Conservation (phyloP, 2,113 vertebrate species). For the Sapajus apella region DNA sequence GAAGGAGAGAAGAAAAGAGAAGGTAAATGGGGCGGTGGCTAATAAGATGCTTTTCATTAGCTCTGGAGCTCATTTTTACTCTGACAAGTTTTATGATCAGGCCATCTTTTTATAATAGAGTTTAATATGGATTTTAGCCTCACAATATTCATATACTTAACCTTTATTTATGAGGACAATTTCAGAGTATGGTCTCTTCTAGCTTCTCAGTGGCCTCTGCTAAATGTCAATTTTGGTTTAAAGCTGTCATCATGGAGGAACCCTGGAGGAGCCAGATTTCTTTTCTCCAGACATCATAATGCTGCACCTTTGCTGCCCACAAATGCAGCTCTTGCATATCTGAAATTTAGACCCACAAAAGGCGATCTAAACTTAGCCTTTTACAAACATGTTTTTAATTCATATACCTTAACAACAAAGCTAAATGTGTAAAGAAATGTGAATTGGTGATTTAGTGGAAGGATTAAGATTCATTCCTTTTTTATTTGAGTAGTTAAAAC, state of each 20-base stretch:
- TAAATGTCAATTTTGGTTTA: constrained; percentile 29
- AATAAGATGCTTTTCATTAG: not conserved
- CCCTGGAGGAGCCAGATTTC: not conserved
- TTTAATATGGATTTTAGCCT: constrained; percentile 6
- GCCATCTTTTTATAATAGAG: not conserved
- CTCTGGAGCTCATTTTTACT: not conserved
- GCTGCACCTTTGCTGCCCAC: not conserved
- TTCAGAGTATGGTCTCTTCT: not conserved
- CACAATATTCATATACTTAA: not conserved
- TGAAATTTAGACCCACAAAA: not conserved
- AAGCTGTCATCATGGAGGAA: not conserved
- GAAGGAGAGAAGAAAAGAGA: not conserved
- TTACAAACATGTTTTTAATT: not conserved
- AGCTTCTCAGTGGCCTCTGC: not conserved
- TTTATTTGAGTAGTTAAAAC: constrained; percentile 4
- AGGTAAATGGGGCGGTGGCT: not conserved
- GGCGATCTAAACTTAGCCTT: not conserved
- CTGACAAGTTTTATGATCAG: not conserved
- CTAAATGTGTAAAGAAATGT: too few relatives aligned
- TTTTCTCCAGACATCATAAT: not conserved
- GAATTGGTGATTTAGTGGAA: not conserved
- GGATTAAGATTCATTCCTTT: not conserved
- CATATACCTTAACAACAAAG: not conserved
- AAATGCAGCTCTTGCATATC: not conserved
- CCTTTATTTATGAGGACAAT: not conserved